These are phyloP conservation scores for Phasianus colchicus DNA, from an alignment of 2,113 vertebrate species.

Conservation along the genomic window DNA sequence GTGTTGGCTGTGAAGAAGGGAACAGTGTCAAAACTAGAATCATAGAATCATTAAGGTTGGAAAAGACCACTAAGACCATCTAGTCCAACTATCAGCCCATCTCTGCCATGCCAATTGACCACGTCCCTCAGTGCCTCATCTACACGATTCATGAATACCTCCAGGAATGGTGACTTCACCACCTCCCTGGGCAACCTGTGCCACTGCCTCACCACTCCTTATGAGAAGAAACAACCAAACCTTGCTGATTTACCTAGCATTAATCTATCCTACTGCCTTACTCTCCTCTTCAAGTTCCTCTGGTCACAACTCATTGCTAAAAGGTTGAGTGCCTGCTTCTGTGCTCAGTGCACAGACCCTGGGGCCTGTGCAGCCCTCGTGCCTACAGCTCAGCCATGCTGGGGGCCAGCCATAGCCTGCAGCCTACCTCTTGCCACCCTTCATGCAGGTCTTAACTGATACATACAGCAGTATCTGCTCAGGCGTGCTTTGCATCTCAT, in stretches of 20 bases:
- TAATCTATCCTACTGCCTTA: not conserved
- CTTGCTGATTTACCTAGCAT: not conserved
- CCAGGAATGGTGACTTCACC: no score
- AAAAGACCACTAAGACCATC: no score
- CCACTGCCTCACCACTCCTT: no score
- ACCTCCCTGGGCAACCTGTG: no score
- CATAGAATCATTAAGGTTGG: no score
- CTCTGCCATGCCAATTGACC: no score
- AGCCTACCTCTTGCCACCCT: not conserved
- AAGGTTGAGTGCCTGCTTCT: accelerated
- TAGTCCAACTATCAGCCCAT: no score
- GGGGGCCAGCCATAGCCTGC: not conserved
- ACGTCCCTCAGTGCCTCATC: no score
- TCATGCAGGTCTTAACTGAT: not conserved
- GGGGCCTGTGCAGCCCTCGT: not conserved
- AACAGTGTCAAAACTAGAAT: not conserved
- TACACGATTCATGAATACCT: no score
- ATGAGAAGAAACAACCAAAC: not conserved
- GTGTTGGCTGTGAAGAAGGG: not conserved
- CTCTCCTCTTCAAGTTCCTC: not conserved
- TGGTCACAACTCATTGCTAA: not conserved
- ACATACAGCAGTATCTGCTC: not conserved
- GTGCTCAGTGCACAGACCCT: not conserved
- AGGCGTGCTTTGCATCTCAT: not conserved
- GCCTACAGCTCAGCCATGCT: accelerated